These are phyloP conservation scores for Tortricodes alternella DNA, from an alignment of 2,888 invertebrate genomes.

Conservation along the genomic window DNA sequence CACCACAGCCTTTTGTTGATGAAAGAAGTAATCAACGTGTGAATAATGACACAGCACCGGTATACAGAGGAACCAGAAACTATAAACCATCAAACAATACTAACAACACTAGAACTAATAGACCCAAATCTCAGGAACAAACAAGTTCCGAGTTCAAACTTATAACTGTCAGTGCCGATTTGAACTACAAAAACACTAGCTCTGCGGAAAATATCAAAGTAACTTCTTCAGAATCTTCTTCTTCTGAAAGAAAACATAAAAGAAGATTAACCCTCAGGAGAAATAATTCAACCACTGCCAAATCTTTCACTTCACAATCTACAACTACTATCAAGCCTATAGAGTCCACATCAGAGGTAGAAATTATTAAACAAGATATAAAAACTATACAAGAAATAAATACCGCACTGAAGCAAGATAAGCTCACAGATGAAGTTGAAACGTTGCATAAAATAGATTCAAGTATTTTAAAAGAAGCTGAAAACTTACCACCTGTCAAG, in stretches of 20 bases:
- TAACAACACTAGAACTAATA: slow-evolving; percentile 41
- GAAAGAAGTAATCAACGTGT: slow-evolving; percentile 60
- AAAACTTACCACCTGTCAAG: slow-evolving; percentile 53
- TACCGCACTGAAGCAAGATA: slow-evolving; percentile 52
- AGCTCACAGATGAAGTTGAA: slow-evolving; percentile 60
- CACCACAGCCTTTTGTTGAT: slow-evolving; percentile 63
- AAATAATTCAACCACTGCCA: slow-evolving; percentile 43
- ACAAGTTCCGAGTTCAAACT: slow-evolving; percentile 49
- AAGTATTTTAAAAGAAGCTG: slow-evolving; percentile 44
- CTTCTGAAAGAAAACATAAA: slow-evolving; percentile 59
- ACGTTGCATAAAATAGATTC: slow-evolving; percentile 49
- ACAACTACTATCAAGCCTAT: slow-evolving; percentile 37
- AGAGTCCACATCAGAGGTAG: slow-evolving; percentile 45
- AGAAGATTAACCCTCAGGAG: slow-evolving; percentile 62
- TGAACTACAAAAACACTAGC: slow-evolving; percentile 51
- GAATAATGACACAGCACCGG: slow-evolving; percentile 56
- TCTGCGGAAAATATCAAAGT: slow-evolving; percentile 34
- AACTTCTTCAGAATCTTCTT: slow-evolving; percentile 48
- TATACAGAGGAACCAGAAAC: slow-evolving; percentile 67
- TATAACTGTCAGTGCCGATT: slow-evolving; percentile 55
- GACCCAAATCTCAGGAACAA: slow-evolving; percentile 41
- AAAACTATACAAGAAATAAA: slow-evolving; percentile 50
- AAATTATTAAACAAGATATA: slow-evolving; percentile 62
- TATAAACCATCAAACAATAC: slow-evolving; percentile 44
- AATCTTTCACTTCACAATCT: slow-evolving; percentile 37